These are phyloP conservation scores for Sycophila texana DNA, from an alignment of 2,888 invertebrate species.

Conservation along the genomic window DNA sequence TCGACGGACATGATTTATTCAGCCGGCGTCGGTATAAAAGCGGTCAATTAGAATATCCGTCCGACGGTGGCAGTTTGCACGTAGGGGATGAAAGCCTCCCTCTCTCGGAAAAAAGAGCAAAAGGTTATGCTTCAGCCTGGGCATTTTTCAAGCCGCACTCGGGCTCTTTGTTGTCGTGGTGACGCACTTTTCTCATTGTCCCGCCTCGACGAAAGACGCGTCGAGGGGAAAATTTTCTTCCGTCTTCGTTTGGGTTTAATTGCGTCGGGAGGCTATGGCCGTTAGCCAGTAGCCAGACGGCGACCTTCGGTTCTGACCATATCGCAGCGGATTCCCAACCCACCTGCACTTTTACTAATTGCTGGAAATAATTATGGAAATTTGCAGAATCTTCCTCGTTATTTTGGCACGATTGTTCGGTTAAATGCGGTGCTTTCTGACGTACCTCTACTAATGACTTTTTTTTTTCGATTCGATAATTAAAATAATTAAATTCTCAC, in stretches of 20 bases:
- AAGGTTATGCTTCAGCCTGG: neutral
- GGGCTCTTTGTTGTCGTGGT: slow-evolving; percentile 29
- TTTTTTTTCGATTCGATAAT: neutral
- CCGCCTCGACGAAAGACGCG: neutral
- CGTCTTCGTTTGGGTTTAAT: neutral
- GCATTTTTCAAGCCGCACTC: slow-evolving; percentile 16
- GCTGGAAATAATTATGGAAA: slow-evolving; percentile 23
- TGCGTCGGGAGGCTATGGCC: neutral
- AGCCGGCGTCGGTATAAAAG: neutral
- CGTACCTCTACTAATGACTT: neutral
- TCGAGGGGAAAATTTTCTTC: neutral
- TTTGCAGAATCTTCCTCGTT: slow-evolving; percentile 1
- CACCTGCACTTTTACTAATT: slow-evolving; percentile 24
- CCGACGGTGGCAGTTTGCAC: neutral
- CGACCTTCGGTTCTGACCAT: neutral
- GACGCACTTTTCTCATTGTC: neutral
- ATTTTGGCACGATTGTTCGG: neutral
- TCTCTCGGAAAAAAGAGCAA: neutral
- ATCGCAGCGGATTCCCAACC: neutral
- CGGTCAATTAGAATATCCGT: neutral
- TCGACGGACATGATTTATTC: neutral
- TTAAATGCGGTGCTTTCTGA: neutral
- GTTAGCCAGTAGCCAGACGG: too few relatives aligned
- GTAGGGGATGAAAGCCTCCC: neutral
- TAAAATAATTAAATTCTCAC: neutral